Evolutionary conservation across 2,113 vertebrate genomes (phyloP), one percentile per base, ranked within the genome.

Genomic region (Euleptes europaea): DNA sequence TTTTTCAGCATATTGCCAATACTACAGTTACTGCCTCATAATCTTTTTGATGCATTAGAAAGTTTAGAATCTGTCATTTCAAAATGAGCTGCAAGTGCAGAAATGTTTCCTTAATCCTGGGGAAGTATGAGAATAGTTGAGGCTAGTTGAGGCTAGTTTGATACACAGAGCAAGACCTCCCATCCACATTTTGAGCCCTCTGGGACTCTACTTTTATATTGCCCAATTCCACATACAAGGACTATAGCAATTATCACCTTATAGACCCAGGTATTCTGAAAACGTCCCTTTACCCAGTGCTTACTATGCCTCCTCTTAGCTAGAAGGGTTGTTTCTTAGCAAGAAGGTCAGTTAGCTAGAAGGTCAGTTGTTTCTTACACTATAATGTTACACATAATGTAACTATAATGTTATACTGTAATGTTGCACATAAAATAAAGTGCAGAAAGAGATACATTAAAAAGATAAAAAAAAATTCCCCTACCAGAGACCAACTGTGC

Each of bases 21-120:
- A 1, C 2, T 73, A 44, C 82, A 86, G 86, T 49, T 80, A 2
- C 38, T 44, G 9, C 66, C 4, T 90, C 67, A 10, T 49, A 81
- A 70, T 26, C 35, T 3, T 4, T 5, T 47, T 80, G 31, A n/a
- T 17, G 44, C 51, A 35, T 51, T 51, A 84, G 0, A 38, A 83
- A 49, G 35, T 86, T 92, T 90, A 0, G 17, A 12, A n/a, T 76
- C 14, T 63, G 6, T 65, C 3, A 42, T 80, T 73, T 88, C 84
- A 82, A n/a, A 88, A 33, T 19, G n/a, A 86, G 10, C 14, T 33
- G 35, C 51, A n/a, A 38, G 76, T 57, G 78, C 35, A 47, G 67
- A 77, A 51, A 21, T 89, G 71, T 66, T 85, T 91, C 9, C 87
- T 72, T 89, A 80, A 63, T 17, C 49, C 1, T 21, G 78, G 1